Percentiles rank a stretch among this genome's conserved stretches.
phyloP scores from a whole-genome alignment of 1,140 invertebrate species.

The Chironomus tepperi region DNA sequence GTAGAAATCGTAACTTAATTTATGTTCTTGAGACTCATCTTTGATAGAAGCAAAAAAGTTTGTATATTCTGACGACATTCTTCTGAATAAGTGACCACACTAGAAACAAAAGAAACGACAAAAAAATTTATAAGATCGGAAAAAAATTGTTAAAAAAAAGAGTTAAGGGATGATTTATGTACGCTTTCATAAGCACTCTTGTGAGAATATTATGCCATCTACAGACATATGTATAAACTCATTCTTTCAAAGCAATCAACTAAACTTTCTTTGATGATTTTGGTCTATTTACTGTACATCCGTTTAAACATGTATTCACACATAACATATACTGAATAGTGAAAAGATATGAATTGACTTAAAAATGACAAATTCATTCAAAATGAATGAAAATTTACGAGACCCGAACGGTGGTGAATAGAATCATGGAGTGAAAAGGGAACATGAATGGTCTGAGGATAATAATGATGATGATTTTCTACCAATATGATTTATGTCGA shows the following conservation, averaged over 20 bases:
- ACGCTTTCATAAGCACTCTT: background rate
- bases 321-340: background rate
- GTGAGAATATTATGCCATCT: background rate
- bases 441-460: background rate
- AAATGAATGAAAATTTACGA: background rate
- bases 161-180: background rate
- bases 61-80: no score
- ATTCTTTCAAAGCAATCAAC: background rate
- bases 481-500: background rate
- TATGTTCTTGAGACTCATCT: no score
- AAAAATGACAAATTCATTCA: background rate
- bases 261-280: background rate
- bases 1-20: no score
- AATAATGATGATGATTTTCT: background rate
- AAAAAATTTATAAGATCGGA: no score
- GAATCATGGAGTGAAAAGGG: background rate
- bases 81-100: no score
- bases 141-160: background rate
- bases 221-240: background rate
- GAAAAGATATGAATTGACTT: background rate
- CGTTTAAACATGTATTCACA: background rate
- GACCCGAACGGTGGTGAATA: background rate
- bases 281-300: background rate
- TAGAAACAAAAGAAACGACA: no score
- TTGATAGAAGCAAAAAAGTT: no score